Evolutionary conservation across 2,797 vertebrate species (phyloP).

Genomic region (Fundulus diaphanus): DNA sequence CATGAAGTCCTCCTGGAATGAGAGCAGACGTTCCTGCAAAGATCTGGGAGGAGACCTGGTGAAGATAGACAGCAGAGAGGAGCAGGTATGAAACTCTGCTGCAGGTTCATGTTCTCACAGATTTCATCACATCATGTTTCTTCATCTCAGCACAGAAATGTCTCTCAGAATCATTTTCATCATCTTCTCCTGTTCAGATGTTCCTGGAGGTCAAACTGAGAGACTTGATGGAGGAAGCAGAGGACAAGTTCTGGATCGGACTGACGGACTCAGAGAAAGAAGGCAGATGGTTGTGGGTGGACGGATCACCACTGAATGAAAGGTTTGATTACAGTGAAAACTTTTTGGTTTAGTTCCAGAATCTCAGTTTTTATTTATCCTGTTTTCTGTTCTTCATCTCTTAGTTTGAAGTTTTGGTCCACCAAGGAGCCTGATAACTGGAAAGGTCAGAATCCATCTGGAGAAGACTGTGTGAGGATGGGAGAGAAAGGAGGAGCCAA

Average conservation of each 20-base stretch:
- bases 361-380: background rate
- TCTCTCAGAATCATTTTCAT: background rate
- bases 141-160: background rate
- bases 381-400: background rate
- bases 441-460: accelerated
- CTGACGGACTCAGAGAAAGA: conserved; percentile 55
- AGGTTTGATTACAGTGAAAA: conserved; percentile 22
- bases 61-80: conserved; percentile 45
- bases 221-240: accelerated
- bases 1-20: accelerated
- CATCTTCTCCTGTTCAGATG: conserved; percentile 1
- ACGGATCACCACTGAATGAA: background rate
- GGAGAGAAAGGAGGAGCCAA: accelerated
- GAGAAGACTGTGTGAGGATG: conserved; percentile 51
- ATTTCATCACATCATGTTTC: background rate
- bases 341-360: background rate
- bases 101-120: background rate
- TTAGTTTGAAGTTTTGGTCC: conserved; percentile 20
- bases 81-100: conserved; percentile 58
- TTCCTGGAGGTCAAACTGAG: conserved; percentile 11
- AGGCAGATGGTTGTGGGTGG: conserved; percentile 54
- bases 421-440: accelerated
- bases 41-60: conserved; percentile 19
- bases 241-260: conserved; percentile 68
- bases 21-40: accelerated